Evolutionary conservation across 2,797 vertebrate genomes (phyloP).

Genomic region (Cuculus canorus): DNA sequence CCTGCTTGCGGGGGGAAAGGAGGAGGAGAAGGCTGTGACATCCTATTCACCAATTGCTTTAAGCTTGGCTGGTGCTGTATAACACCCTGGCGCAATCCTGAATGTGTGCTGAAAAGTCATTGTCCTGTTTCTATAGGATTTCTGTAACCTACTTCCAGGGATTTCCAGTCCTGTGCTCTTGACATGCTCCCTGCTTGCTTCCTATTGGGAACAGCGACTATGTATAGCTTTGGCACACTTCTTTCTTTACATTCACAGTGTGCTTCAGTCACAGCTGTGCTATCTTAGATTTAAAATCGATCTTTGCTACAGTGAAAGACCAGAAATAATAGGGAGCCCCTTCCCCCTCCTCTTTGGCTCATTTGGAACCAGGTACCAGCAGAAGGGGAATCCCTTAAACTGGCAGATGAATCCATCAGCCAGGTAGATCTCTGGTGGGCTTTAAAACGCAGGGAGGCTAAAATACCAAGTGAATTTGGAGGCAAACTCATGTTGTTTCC

Average conservation of each 20-base stretch:
- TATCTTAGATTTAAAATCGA: not conserved
- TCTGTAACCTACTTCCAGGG: slow-evolving; percentile 33
- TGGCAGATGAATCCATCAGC: not conserved
- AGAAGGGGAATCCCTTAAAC: not conserved
- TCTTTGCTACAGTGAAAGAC: not conserved
- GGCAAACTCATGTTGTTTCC: not conserved
- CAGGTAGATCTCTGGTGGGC: not conserved
- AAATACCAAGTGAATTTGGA: not conserved
- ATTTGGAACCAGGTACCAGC: not conserved
- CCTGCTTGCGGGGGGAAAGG: not conserved
- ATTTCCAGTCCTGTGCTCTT: slow-evolving; percentile 33
- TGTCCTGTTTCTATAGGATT: slow-evolving; percentile 34
- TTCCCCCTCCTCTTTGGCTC: not conserved
- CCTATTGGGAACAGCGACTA: not conserved
- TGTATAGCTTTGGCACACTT: slow-evolving; percentile 35
- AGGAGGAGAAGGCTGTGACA: not conserved
- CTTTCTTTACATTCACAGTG: slow-evolving; percentile 15
- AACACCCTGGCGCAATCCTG: not conserved
- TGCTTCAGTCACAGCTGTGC: not conserved
- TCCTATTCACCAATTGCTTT: not conserved
- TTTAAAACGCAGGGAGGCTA: not conserved
- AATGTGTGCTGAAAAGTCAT: not conserved
- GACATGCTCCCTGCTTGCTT: not conserved
- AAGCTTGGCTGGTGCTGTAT: not conserved
- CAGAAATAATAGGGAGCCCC: not conserved